Conservation (phyloP, 92 coral and sea anemone species). For the Parazoanthus atlanticus region DNA sequence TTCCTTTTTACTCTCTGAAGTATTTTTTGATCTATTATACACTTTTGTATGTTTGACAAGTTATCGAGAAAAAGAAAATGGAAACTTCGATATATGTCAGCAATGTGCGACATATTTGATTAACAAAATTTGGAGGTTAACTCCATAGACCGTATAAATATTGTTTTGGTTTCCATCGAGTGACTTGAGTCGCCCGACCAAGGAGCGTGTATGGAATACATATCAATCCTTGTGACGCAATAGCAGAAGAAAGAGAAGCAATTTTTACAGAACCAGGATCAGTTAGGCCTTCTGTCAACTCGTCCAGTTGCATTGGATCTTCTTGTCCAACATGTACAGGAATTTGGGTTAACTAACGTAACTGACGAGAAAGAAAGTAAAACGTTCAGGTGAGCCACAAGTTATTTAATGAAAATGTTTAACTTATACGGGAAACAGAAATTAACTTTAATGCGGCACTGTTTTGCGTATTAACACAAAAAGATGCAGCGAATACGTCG, state of each 20-base stretch:
- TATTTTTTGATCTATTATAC: no score
- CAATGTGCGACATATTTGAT: no score
- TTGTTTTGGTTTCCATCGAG: neutral
- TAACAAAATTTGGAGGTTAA: no score
- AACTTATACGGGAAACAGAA: conserved; percentile 18
- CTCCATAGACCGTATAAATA: no score
- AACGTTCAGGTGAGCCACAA: conserved; percentile 1
- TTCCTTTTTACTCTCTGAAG: no score
- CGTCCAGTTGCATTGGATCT: neutral
- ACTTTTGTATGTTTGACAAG: no score
- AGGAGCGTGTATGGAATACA: neutral
- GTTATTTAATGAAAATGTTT: neutral
- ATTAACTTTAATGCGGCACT: neutral
- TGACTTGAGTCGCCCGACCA: neutral
- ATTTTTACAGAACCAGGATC: neutral
- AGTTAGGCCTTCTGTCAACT: neutral
- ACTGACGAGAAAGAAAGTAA: neutral
- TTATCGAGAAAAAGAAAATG: no score
- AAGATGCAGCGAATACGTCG: neutral
- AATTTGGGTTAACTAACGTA: neutral
- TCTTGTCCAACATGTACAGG: neutral
- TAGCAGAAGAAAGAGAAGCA: neutral
- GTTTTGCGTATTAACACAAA: neutral
- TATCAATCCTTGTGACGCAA: neutral
- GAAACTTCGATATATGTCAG: no score